Conservation (phyloP, 2,888 invertebrate genomes). For the Malthinus seriepunctatus region DNA sequence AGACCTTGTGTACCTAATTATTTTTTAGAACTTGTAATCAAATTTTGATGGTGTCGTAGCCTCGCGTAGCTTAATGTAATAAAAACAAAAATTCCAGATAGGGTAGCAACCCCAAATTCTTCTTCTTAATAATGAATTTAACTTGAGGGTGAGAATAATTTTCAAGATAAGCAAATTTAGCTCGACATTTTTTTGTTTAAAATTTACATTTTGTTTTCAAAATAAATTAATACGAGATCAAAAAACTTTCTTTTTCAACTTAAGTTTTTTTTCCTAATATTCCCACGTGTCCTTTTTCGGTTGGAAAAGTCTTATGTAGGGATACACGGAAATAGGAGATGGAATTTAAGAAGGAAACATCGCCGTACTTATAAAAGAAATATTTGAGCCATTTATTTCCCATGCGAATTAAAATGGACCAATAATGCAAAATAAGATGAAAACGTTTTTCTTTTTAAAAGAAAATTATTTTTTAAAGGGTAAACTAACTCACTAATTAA, state of each 20-base stretch:
- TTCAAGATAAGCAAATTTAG: not conserved
- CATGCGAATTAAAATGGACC: constrained; percentile 6
- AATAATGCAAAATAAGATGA: constrained; percentile 1
- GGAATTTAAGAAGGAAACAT: constrained; percentile 10
- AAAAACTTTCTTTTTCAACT: not conserved
- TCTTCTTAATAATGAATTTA: constrained; percentile 13
- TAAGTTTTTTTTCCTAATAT: constrained; percentile 17
- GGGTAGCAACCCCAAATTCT: constrained; percentile 4
- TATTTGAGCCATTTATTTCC: constrained; percentile 15
- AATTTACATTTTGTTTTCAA: not conserved
- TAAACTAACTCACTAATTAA: too few species aligned
- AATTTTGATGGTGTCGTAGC: constrained; percentile 26
- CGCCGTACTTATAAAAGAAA: constrained; percentile 11
- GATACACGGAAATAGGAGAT: constrained; percentile 11
- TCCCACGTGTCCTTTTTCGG: constrained; percentile 26
- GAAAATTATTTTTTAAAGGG: too few species aligned
- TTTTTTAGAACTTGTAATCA: constrained; percentile 24
- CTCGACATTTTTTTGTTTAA: not conserved
- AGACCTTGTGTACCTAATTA: constrained; percentile 20
- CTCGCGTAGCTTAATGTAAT: constrained; percentile 17
- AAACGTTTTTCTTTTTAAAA: too few species aligned
- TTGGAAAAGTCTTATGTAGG: constrained; percentile 12
- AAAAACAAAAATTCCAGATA: constrained; percentile 17
- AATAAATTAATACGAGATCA: constrained; percentile 1
- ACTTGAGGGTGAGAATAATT: constrained; percentile 6